Conservation (phyloP, 2,888 invertebrate genomes). For the Trichopria drosophilae region DNA sequence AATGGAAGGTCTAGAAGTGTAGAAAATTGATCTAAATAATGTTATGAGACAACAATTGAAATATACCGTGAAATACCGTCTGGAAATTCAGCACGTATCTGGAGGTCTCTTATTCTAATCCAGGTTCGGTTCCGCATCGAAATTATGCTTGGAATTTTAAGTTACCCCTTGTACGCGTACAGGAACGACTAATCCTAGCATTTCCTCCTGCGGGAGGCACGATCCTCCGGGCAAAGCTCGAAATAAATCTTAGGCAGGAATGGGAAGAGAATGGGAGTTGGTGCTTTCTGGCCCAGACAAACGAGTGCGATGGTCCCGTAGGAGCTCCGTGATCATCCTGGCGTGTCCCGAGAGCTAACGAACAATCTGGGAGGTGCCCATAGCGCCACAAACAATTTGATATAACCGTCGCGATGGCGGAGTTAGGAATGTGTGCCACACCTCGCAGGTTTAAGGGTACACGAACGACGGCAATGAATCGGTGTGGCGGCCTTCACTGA, state of each 20-base stretch:
- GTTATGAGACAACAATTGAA: too few species aligned
- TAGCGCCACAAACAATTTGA: conserved; percentile 45
- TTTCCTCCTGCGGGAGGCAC: conserved; percentile 27
- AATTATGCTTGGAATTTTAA: conserved; percentile 40
- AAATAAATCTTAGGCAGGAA: conserved; percentile 36
- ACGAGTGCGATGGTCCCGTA: conserved; percentile 30
- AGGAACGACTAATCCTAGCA: conserved; percentile 31
- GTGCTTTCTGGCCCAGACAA: conserved; percentile 12
- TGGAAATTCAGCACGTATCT: not conserved
- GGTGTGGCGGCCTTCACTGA: conserved; percentile 28
- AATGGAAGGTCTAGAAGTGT: too few species aligned
- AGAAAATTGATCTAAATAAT: too few species aligned
- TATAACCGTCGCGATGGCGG: conserved; percentile 37
- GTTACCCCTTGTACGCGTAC: conserved; percentile 29
- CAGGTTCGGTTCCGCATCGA: conserved; percentile 27
- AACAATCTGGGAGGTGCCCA: conserved; percentile 30
- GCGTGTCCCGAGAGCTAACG: conserved; percentile 32
- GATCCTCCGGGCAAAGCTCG: conserved; percentile 36
- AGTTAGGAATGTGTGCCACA: too few species aligned
- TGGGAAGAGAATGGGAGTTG: conserved; percentile 8
- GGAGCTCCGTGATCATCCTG: conserved; percentile 31
- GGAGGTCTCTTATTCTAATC: conserved; percentile 28
- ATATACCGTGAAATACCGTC: too few species aligned
- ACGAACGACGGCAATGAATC: conserved; percentile 33
- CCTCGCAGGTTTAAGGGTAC: conserved; percentile 37